Evolutionary conservation across 2,113 vertebrate species (phyloP).

Genomic region (Clarias gariepinus): DNA sequence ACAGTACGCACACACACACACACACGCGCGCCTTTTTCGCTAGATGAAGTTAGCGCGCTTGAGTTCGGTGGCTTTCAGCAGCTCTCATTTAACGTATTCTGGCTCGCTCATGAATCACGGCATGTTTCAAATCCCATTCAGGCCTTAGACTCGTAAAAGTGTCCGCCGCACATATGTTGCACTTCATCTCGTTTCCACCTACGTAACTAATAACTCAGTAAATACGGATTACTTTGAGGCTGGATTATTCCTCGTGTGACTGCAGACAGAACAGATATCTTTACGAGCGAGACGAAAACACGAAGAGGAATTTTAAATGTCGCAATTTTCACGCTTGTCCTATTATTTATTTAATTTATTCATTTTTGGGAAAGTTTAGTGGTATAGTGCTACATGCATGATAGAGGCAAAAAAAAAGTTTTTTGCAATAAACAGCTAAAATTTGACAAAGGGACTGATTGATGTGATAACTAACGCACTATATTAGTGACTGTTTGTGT

Average conservation of each 20-base stretch:
- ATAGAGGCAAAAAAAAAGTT: background rate
- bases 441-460: background rate
- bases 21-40: slow-evolving; percentile 53
- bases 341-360: too few relatives aligned
- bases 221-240: slow-evolving; percentile 23
- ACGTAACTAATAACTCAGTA: slow-evolving; percentile 33
- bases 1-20: background rate
- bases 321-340: background rate
- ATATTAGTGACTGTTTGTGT: background rate
- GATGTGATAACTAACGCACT: background rate
- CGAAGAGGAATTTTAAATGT: background rate
- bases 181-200: slow-evolving; percentile 50
- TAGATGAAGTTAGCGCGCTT: slow-evolving; percentile 52
- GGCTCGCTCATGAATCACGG: slow-evolving; percentile 62
- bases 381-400: background rate
- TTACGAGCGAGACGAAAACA: background rate
- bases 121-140: slow-evolving; percentile 62
- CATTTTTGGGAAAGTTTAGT: background rate
- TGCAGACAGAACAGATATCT: background rate
- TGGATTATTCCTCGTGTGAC: background rate
- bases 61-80: slow-evolving; percentile 58
- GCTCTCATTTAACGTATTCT: slow-evolving; percentile 62
- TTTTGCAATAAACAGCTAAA: background rate
- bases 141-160: slow-evolving; percentile 58
- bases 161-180: slow-evolving; percentile 54